Evolutionary conservation across 2,888 invertebrate genomes (phyloP), one percentile per base, ranked within the genome.

Genomic region (Epiblema foenella): DNA sequence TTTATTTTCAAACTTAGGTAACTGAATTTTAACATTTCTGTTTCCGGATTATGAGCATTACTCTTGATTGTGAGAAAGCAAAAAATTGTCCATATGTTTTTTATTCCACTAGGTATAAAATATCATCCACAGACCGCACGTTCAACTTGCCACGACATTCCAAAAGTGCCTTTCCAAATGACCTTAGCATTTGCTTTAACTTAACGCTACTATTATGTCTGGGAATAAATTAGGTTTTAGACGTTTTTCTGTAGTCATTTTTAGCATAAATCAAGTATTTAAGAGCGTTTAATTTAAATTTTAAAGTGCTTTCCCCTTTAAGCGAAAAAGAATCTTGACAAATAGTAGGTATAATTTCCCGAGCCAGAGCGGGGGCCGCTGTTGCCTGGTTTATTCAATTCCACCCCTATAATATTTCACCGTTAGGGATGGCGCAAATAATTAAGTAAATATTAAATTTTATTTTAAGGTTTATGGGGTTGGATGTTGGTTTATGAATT

Each of bases 371-470:
- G 63, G 24, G 29, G 17, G 42, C 56, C 56, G 46, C 62, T 66
- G 58, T 17, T 39, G 42, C 17, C n/a, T 59, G 24, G 60, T 67
- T 71, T 67, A 67, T 71, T 71, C 67, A 60, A 62, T 67, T 67
- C 39, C 71, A 67, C 71, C 71, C 71, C 54, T 69, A 62, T 67
- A 71, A 71, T 71, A 71, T 71, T 71, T 71, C 71, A 71, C 57
- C 54, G 56, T 62, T 62, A 62, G 66, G 54, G 66, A 24, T 71
- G 56, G 51, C 64, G 18, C 62, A 62, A 67, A 62, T 66, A 71
- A 70, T 70, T 70, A 67, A 46, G 56, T 71, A 39, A 62, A 62
- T 56, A 51, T 20, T 1, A 17, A 46, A 57, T 64, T 64, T 54
- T n/a, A 64, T 54, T 64, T 54, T 39, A 39, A 54, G 17, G 52